A percentile compares a stretch with the other conserved stretches of the same genome.
Evolutionary conservation across 2,888 invertebrate genomes (phyloP).

Genomic region (Theretra japonica): DNA sequence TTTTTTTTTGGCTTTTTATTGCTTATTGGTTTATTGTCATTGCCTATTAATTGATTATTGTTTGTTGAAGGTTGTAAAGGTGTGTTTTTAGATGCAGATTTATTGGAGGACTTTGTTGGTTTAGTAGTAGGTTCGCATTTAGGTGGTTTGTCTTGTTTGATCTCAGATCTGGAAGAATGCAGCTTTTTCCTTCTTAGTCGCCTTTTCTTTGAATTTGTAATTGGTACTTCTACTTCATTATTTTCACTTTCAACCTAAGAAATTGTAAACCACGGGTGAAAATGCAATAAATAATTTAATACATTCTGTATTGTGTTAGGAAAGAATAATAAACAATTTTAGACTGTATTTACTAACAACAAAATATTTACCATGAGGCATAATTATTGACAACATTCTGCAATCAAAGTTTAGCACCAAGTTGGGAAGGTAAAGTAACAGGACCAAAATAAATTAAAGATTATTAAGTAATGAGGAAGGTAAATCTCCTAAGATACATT

Average conservation of each 20-base stretch:
- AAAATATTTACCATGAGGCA: too few relatives aligned
- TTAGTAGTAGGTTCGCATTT: background rate
- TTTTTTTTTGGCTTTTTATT: constrained; percentile 18
- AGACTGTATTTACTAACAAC: too few relatives aligned
- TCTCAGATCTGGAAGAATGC: constrained; percentile 43
- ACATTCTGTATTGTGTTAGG: too few relatives aligned
- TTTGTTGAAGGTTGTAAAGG: constrained; percentile 1
- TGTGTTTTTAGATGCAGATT: constrained; percentile 13
- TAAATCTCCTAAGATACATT: too few relatives aligned
- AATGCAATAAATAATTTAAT: background rate
- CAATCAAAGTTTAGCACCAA: too few relatives aligned
- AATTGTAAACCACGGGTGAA: background rate
- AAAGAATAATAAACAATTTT: background rate
- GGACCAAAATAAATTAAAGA: too few relatives aligned
- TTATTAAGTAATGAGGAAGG: too few relatives aligned
- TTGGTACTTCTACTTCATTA: background rate
- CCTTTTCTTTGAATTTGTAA: constrained; percentile 48
- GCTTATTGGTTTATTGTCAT: constrained; percentile 26
- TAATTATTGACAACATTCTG: too few relatives aligned
- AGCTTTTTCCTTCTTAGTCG: constrained; percentile 62
- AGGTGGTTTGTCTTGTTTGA: background rate
- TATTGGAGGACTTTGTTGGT: background rate
- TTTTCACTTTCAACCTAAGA: constrained; percentile 31
- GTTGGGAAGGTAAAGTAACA: too few relatives aligned
- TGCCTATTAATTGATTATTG: constrained; percentile 22